These are phyloP conservation scores for Meles meles DNA, from an alignment of 2,113 vertebrate genomes.

Conservation along the genomic window DNA sequence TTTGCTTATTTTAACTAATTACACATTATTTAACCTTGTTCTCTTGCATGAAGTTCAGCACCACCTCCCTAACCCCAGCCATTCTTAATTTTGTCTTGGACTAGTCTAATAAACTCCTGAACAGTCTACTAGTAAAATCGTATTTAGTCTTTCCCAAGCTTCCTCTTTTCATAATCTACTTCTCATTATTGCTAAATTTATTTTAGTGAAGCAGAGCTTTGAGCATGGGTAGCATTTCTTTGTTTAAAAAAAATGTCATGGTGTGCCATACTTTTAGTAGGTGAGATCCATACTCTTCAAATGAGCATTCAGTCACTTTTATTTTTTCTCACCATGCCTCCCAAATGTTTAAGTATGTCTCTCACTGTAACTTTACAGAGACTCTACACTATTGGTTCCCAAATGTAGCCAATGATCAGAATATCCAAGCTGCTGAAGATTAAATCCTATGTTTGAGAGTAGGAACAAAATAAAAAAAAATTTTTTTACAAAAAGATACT, in stretches of 20 bases:
- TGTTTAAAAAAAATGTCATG: background rate
- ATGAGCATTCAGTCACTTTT: background rate
- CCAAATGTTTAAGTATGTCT: background rate
- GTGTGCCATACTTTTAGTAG: background rate
- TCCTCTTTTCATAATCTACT: background rate
- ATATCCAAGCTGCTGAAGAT: background rate
- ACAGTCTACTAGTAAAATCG: background rate
- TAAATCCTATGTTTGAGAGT: background rate
- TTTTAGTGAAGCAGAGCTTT: background rate
- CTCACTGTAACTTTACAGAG: background rate
- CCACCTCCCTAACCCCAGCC: background rate
- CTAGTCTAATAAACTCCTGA: background rate
- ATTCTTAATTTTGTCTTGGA: background rate
- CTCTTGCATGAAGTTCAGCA: background rate
- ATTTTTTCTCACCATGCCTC: background rate
- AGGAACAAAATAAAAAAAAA: background rate
- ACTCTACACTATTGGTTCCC: background rate
- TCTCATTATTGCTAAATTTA: background rate
- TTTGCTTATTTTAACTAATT: background rate
- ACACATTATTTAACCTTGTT: background rate
- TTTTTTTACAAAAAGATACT: background rate
- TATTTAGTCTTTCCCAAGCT: background rate
- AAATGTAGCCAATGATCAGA: background rate
- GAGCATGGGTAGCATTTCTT: background rate
- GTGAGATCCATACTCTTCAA: background rate